Evolutionary conservation across 2,797 vertebrate genomes (phyloP).

Genomic region (Nannoperca obscura): DNA sequence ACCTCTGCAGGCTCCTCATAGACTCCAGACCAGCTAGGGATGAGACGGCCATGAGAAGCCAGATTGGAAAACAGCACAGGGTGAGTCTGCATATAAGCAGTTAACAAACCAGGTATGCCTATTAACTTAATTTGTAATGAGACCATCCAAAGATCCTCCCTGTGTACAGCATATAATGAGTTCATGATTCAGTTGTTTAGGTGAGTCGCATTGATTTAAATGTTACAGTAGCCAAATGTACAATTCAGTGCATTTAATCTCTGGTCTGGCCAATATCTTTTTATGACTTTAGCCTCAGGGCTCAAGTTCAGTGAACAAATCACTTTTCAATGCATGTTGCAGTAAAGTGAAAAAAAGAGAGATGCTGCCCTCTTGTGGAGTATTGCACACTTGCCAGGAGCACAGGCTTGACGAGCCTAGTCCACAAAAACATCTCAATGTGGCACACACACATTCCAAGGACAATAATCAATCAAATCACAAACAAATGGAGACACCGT

Average conservation of each 20-base stretch:
- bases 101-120: background rate
- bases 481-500: background rate
- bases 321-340: conserved; percentile 33
- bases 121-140: background rate
- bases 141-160: background rate
- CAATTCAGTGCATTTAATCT: conserved; percentile 55
- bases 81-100: conserved; percentile 6
- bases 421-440: background rate
- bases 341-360: conserved; percentile 20
- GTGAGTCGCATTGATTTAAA: background rate
- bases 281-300: conserved; percentile 60
- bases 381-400: background rate
- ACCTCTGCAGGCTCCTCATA: conserved; percentile 87
- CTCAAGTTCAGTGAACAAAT: conserved; percentile 44
- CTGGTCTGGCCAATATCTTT: conserved; percentile 66
- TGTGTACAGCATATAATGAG: background rate
- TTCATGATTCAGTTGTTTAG: conserved; percentile 38
- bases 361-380: conserved; percentile 80
- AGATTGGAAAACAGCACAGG: conserved; percentile 1
- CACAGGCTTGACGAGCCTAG: background rate
- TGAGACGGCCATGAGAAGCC: conserved; percentile 28
- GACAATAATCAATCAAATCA: background rate
- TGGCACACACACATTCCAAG: background rate
- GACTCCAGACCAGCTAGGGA: conserved; percentile 90
- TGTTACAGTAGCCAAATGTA: conserved; percentile 37